phyloP scores from a whole-genome alignment of 2,888 invertebrate genomes.

The Rhimphoctona megacephalus region DNA sequence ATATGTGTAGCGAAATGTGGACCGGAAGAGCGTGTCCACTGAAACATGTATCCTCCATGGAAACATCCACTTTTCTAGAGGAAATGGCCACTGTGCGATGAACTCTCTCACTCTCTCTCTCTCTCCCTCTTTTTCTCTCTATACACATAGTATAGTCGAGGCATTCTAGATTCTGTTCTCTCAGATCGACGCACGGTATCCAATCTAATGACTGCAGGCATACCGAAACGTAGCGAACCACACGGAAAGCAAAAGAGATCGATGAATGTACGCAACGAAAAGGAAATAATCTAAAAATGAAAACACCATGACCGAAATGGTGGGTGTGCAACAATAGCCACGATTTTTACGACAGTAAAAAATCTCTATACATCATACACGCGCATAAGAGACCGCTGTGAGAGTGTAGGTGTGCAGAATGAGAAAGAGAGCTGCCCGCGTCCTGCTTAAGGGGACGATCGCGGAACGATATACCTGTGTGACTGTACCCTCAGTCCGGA shows the following conservation, averaged over 20 bases:
- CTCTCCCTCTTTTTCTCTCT: background rate
- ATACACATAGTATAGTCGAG: constrained; percentile 11
- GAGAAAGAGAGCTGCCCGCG: constrained; percentile 70
- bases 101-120: constrained; percentile 9
- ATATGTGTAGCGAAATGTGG: constrained; percentile 69
- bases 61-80: constrained; percentile 80
- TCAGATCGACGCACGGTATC: constrained; percentile 59
- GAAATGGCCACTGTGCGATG: constrained; percentile 73
- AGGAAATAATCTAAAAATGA: constrained; percentile 66
- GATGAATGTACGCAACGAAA: constrained; percentile 52
- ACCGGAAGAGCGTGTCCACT: constrained; percentile 80
- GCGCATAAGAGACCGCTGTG: background rate
- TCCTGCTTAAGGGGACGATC: constrained; percentile 76
- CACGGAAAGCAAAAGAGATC: constrained; percentile 63
- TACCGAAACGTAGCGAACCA: constrained; percentile 25
- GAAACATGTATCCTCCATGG: constrained; percentile 77
- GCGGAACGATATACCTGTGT: constrained; percentile 84
- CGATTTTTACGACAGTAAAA: constrained; percentile 30
- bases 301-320: constrained; percentile 27
- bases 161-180: constrained; percentile 39
- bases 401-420: constrained; percentile 11
- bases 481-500: constrained; percentile 83
- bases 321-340: constrained; percentile 47
- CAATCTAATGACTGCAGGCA: constrained; percentile 54
- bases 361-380: constrained; percentile 36